Evolutionary conservation across 2,888 invertebrate genomes (phyloP), one percentile per base, ranked within the genome.

Genomic region (Crepidodera aurea): DNA sequence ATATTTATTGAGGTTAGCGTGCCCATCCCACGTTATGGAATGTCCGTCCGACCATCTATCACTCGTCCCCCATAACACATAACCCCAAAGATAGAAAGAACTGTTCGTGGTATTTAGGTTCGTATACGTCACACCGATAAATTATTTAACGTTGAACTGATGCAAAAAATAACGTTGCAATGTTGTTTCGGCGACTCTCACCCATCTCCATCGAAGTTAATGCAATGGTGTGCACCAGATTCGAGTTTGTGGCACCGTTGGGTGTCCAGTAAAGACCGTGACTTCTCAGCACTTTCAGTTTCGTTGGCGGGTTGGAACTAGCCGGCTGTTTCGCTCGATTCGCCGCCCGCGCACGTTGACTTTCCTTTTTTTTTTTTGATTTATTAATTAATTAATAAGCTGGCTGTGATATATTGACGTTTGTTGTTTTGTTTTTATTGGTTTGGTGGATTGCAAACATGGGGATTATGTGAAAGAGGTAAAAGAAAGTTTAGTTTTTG

Each of bases 231-330:
- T 44, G 44, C 44, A 44, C 44, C 44, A 22, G 44, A 44, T 44
- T 22, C 44, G 22, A 25, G 12, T 39, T 39, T 34, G 34, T 12
- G 12, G 10, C 34, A 34, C 34, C 39, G 39, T 12, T 7, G 39
- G 13, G 2, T 39, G 39, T 54, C 42, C 29, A 42, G n/a, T 42
- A 32, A 53, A 53, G 55, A 39, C 44, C 16, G 44, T 46, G 54
- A 18, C 42, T 40, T n/a, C 18, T 13, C 32, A 12, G 8, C 71
- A 78, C 76, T 78, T 77, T 78, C 78, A 78, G 78, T 77, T 78
- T 77, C 78, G 76, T 77, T 75, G 73, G 84, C 84, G 84, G 82
- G 83, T 82, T 82, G 82, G 82, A 82, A 82, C 81, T 79, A 82
- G 80, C 79, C 78, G 76, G 80, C 75, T 72, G 78, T 76, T 57